Base-by-base conservation (phyloP, 1,140 invertebrate genomes). In the Drosophila equinoxialis region DNA sequence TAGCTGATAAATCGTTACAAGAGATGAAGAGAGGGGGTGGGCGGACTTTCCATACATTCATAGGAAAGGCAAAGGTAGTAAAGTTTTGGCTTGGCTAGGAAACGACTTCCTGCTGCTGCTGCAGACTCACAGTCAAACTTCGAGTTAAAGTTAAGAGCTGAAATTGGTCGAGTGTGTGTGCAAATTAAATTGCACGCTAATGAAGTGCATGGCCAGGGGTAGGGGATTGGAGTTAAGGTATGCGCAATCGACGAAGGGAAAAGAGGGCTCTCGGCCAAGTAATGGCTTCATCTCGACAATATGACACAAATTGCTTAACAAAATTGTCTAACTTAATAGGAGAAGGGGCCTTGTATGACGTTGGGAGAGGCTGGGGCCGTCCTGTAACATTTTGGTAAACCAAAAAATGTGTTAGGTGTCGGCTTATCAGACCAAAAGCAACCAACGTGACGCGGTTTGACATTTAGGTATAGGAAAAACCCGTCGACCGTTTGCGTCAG, bases 141-240 rank as follows among this genome's bases (percentile, higher is more conserved):
- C 14, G 7, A 17, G 33, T n/a, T 62, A 41, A 39, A 39, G 37
- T 39, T 13, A 39, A 39, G 26, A 59, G 60, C 20, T 63, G 20
- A 6, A 51, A 20, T 59, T 37, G 35, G 37, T 76, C 58, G 60
- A 84, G 78, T 79, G 77, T 85, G 82, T 87, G 84, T 89, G 77
- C 84, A 89, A 89, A 89, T 87, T 83, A 82, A 87, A 87, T 89
- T 90, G 81, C 81, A 81, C 84, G 85, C 81, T 89, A 90, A 89
- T 89, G 85, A 87, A 87, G 84, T 87, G 55, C 54, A 74, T 62
- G 54, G 51, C 59, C 6, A 42, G 57, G 57, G 33, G n/a, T 13
- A 39, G 10, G 20, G 10, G 20, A 3, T 1, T 14, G 10, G n/a
- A 23, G 48, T 45, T 11, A 7, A 60, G 30, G 48, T 39, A 26